Percentiles rank a stretch among this genome's conserved stretches.
phyloP scores from a whole-genome alignment of 1,140 invertebrate species.

The Penaeus indicus region DNA sequence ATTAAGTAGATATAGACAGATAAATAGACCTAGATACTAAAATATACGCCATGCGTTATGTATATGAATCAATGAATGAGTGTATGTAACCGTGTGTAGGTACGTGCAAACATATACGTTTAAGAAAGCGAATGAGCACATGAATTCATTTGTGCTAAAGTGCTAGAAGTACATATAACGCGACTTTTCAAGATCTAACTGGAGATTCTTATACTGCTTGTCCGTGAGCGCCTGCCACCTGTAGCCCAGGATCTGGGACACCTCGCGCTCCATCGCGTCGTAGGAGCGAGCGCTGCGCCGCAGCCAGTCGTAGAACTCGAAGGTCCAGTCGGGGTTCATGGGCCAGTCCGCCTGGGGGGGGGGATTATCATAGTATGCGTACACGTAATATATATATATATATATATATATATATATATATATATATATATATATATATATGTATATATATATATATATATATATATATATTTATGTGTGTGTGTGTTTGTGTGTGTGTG shows the following conservation, averaged over 20 bases:
- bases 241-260: constrained; percentile 79
- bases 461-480: no score
- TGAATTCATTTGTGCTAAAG: neutral
- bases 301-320: constrained; percentile 79
- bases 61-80: no score
- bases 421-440: no score
- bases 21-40: no score
- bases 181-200: constrained; percentile 63
- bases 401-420: neutral
- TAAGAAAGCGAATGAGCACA: neutral
- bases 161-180: constrained; percentile 26
- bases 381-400: neutral
- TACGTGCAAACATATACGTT: no score
- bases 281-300: constrained; percentile 76
- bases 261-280: constrained; percentile 77
- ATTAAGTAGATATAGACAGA: no score
- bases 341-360: constrained; percentile 78
- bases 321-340: constrained; percentile 76
- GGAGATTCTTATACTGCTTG: constrained; percentile 76
- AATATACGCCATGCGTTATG: no score
- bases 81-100: no score
- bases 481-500: no score
- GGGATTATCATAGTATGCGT: neutral
- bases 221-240: constrained; percentile 83
- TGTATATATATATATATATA: no score